Evolutionary conservation across 1,140 invertebrate species (phyloP), one percentile per base, ranked within the genome.

Genomic region (Aphis gossypii): DNA sequence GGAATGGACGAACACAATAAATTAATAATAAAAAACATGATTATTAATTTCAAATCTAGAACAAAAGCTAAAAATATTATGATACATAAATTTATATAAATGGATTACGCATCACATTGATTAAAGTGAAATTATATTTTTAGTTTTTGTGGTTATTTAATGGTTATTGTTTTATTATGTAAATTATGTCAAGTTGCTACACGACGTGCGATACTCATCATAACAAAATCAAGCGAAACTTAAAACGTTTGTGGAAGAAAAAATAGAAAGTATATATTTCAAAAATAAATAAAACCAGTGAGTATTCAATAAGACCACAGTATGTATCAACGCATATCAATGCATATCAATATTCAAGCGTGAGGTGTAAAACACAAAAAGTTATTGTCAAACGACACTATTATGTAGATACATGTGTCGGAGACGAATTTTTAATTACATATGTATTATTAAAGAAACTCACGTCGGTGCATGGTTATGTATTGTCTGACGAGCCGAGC

Each of bases 401-500:
- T 68, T 18, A 68, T 30, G 30, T n/a, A 54, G 4, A 3, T 68
- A n/a, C 60, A 30, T 68, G 60, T 68, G 11, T n/a, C 30, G 30
- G 30, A 76, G 30, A 76, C 30, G n/a, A n/a, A 76, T 76, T 76
- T 14, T 68, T 68, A 68, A 76, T 76, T 76, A n/a, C 4, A 3
- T 20, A 87, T 48, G 11, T 87, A n/a, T 21, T n/a, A 88, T 56
- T 48, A 82, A 82, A 92, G 35, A 51, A 25, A 94, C 94, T 95
- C 94, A 94, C 94, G 94, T 76, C 95, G 94, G 82, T 98, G 97
- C 95, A 98, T 97, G 94, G 97, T 98, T 95, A 99, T 99, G 96
- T 99, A 99, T 95, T 99, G 99, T 35, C 98, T 96, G 94, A 99
- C 99, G 93, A 99, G 96, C 94, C 98, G 97, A 23, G 98, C 98